Evolutionary conservation across 1,140 invertebrate species (phyloP).

Genomic region (Tenebrio molitor): DNA sequence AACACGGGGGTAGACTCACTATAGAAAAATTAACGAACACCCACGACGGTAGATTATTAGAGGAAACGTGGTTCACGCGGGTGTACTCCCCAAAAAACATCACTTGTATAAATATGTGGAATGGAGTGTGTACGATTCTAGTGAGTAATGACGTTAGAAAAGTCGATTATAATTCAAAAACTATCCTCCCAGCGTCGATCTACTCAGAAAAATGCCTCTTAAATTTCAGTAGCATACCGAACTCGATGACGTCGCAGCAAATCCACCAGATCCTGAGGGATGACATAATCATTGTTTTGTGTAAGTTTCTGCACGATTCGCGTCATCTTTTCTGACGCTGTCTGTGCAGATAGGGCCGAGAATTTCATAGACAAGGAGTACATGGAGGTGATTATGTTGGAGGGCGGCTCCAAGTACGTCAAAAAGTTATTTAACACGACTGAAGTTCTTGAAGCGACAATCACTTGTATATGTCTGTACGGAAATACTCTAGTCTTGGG

Average conservation of each 20-base stretch:
- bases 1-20: slow-evolving; percentile 59
- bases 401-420: slow-evolving; percentile 54
- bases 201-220: slow-evolving; percentile 12
- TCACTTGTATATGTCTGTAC: slow-evolving; percentile 64
- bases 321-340: slow-evolving; percentile 42
- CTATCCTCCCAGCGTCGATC: slow-evolving; percentile 53
- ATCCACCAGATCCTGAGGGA: slow-evolving; percentile 56
- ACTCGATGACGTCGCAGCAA: slow-evolving; percentile 20
- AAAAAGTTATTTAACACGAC: slow-evolving; percentile 64
- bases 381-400: slow-evolving; percentile 62
- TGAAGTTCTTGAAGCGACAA: slow-evolving; percentile 60
- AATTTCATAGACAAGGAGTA: slow-evolving; percentile 56
- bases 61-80: slow-evolving; percentile 61
- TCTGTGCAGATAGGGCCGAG: slow-evolving; percentile 53
- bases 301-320: slow-evolving; percentile 52
- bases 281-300: slow-evolving; percentile 61
- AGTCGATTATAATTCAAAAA: slow-evolving; percentile 55
- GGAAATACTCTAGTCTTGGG: slow-evolving; percentile 63
- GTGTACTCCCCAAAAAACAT: slow-evolving; percentile 63
- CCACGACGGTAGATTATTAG: slow-evolving; percentile 51
- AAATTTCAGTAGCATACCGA: slow-evolving; percentile 34
- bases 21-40: slow-evolving; percentile 56
- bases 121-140: slow-evolving; percentile 60
- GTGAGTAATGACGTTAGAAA: slow-evolving; percentile 61
- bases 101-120: slow-evolving; percentile 62